A percentile compares a stretch with the other conserved stretches of the same genome.
These are phyloP conservation scores for Noctua fimbriata DNA, from an alignment of 2,888 invertebrate species.

Conservation along the genomic window DNA sequence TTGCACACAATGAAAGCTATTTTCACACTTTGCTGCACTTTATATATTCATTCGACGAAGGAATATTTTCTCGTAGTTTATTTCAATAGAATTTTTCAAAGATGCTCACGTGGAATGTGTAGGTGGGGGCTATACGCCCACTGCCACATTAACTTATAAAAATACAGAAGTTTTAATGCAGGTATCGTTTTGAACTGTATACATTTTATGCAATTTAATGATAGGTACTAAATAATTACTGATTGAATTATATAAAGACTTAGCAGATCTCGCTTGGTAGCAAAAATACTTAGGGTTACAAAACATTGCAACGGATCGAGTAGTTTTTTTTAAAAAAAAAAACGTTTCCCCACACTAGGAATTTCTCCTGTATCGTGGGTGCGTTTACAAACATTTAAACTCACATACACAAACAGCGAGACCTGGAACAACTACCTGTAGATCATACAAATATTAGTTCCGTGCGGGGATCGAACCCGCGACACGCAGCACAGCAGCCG, in stretches of 20 bases:
- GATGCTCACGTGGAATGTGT: background rate
- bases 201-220: background rate
- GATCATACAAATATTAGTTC: too few relatives aligned
- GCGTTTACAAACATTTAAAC: too few relatives aligned
- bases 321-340: too few relatives aligned
- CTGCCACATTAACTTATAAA: too few relatives aligned
- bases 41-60: slow-evolving; percentile 5
- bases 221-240: too few relatives aligned
- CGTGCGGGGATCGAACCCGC: too few relatives aligned
- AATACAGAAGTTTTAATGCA: too few relatives aligned
- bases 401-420: too few relatives aligned
- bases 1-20: slow-evolving; percentile 44
- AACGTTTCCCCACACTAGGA: too few relatives aligned
- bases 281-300: background rate
- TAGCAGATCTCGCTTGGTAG: background rate
- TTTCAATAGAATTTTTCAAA: slow-evolving; percentile 16
- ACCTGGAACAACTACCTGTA: too few relatives aligned
- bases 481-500: too few relatives aligned
- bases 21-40: slow-evolving; percentile 40
- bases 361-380: too few relatives aligned
- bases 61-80: slow-evolving; percentile 11
- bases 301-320: background rate
- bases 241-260: background rate
- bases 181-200: background rate
- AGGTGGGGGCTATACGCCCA: background rate